Base-by-base conservation (phyloP, 2,888 invertebrate genomes). In the Oxytorus armatus region DNA sequence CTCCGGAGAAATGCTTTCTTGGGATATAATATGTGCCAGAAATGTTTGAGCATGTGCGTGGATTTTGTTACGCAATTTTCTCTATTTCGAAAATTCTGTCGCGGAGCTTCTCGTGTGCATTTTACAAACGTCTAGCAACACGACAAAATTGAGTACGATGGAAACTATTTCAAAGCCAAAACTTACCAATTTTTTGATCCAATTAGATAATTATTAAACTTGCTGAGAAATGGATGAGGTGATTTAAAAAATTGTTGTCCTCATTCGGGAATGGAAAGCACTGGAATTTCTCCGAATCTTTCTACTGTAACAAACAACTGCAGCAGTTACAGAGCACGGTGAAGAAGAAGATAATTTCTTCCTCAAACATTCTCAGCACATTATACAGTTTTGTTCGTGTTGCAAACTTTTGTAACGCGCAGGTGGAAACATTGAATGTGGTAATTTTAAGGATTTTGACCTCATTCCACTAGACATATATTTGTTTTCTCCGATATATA, bases 1-100 rank as follows among this genome's bases (percentile, higher is more conserved):
- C 63, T 36, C 61, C 44, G 14, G 29, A 63, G 68, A 18, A 21
- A 65, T 51, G 1, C 5, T 23, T 55, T 61, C 68, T 76, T 29
- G 53, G 61, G 21, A 61, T 23, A 5, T 16, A 39, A 23, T 21
- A 21, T 4, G 3, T n/a, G n/a, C n/a, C n/a, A n/a, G n/a, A n/a
- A n/a, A n/a, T n/a, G n/a, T n/a, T n/a, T n/a, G n/a, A n/a, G n/a
- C n/a, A n/a, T n/a, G n/a, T n/a, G n/a, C n/a, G n/a, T n/a, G n/a
- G 18, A 47, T 29, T 47, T 39, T 39, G 39, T 11, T 39, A n/a
- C 1, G 11, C n/a, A 11, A n/a, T 39, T 39, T 39, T 39, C 11
- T 39, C 39, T 39, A 7, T 10, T 10, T 10, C 1, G n/a, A 39
- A 39, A 3, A 39, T 7, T n/a, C 3, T 29, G 3, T 4, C 3